A percentile compares a stretch with the other conserved stretches of the same genome.
Conservation (phyloP, 2,797 vertebrate genomes). For the Phalanger gymnotis region DNA sequence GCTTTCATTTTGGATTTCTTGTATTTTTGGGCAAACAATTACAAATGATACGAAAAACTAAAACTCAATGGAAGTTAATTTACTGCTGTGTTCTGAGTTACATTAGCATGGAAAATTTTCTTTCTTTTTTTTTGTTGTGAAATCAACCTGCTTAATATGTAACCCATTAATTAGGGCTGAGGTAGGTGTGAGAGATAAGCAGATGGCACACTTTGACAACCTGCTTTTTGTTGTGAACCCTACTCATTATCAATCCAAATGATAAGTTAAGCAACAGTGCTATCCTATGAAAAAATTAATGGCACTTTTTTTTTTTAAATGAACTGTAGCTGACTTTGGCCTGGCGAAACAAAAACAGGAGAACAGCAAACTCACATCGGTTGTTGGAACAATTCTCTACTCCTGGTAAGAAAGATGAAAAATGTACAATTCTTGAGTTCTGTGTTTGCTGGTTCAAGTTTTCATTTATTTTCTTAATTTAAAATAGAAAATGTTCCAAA, state of each 20-base stretch:
- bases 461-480: conserved; percentile 21
- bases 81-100: neutral
- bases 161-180: conserved; percentile 12
- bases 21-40: conserved; percentile 28
- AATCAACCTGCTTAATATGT: neutral
- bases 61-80: neutral
- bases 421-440: neutral
- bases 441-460: neutral
- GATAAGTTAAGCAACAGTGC: neutral
- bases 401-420: conserved; percentile 87
- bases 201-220: neutral
- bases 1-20: neutral
- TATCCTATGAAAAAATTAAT: conserved; percentile 42
- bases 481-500: conserved; percentile 18
- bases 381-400: conserved; percentile 94
- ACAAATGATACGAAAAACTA: conserved; percentile 19
- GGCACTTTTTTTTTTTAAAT: conserved; percentile 41
- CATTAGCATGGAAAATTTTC: conserved; percentile 6
- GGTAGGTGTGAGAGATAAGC: conserved; percentile 12
- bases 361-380: conserved; percentile 91
- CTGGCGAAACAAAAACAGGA: conserved; percentile 96
- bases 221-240: conserved; percentile 38
- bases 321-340: conserved; percentile 91
- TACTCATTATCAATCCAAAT: conserved; percentile 5
- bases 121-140: conserved; percentile 15